These are phyloP conservation scores for Dasysyrphus albostriatus DNA, from an alignment of 2,888 invertebrate species.

Conservation along the genomic window DNA sequence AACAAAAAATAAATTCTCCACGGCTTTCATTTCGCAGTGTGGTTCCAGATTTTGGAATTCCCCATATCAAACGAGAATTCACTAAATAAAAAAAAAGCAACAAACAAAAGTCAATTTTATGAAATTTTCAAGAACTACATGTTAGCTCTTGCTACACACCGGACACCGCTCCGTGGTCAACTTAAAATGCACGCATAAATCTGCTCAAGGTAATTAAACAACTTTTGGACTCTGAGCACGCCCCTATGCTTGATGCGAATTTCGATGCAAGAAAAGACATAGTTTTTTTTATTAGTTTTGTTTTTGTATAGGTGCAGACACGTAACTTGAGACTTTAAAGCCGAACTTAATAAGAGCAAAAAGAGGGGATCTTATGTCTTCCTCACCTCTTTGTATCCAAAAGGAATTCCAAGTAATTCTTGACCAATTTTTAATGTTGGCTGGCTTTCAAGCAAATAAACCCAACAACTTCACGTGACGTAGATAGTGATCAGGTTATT, in stretches of 20 bases:
- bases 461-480: constrained; percentile 51
- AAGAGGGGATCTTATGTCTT: background rate
- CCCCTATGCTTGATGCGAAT: background rate
- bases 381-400: background rate
- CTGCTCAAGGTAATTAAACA: constrained; percentile 50
- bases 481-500: constrained; percentile 44
- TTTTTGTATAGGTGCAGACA: background rate
- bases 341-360: background rate
- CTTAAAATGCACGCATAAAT: constrained; percentile 60
- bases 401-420: constrained; percentile 16
- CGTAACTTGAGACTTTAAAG: background rate
- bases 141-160: background rate
- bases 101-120: constrained; percentile 3
- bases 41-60: constrained; percentile 38
- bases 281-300: background rate
- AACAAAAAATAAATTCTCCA: constrained; percentile 10
- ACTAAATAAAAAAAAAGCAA: background rate
- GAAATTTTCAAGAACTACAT: constrained; percentile 7
- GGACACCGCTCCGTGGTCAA: background rate
- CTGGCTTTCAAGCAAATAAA: constrained; percentile 4
- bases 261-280: constrained; percentile 6
- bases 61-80: constrained; percentile 37
- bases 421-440: constrained; percentile 22
- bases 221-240: constrained; percentile 46
- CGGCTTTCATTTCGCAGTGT: background rate